Base-by-base conservation (phyloP, 2,888 invertebrate genomes). In the Oxyscelio sp. region DNA sequence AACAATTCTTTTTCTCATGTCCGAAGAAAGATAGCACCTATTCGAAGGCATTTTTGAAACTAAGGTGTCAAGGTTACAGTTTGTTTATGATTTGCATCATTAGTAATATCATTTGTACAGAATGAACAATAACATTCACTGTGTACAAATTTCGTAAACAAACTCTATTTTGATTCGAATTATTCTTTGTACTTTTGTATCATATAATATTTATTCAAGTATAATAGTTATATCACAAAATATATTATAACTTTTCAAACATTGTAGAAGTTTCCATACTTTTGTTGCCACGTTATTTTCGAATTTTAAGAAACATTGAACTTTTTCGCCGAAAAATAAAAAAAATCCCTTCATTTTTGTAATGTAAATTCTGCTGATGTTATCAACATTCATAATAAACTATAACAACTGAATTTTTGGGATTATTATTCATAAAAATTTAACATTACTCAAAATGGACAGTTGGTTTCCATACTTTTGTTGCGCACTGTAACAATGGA, bases 401-500 rank as follows among this genome's bases (percentile, higher is more conserved):
- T 45, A 45, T 15, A 45, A 45, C 15, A 9, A 45, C 17, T 45
- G 45, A 9, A 15, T 45, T 45, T 45, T 19, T 9, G 19, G 45
- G 17, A 45, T 2, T 45, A 45, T 45, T 45, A 45, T 45, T 45
- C 17, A 45, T 45, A 45, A 45, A 19, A 45, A 34, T 34, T 9
- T 34, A 34, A 34, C 11, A 9, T 34, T 34, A 8, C 9, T 34
- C 9, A 34, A 45, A 45, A 45, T 45, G 17, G 19, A 19, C 9
- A 45, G 2, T 45, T 9, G 17, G 45, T 45, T 45, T 45, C 45
- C 50, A 22, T 22, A 52, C 50, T 52, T 52, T 52, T 22, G 22
- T 52, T 52, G 50, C 50, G 50, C 50, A 52, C 50, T 52, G 50
- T 52, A 52, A n/a, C n/a, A n/a, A n/a, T n/a, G n/a, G n/a, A n/a